Conservation (phyloP, 2,888 invertebrate species). For the Rotaria socialis region DNA sequence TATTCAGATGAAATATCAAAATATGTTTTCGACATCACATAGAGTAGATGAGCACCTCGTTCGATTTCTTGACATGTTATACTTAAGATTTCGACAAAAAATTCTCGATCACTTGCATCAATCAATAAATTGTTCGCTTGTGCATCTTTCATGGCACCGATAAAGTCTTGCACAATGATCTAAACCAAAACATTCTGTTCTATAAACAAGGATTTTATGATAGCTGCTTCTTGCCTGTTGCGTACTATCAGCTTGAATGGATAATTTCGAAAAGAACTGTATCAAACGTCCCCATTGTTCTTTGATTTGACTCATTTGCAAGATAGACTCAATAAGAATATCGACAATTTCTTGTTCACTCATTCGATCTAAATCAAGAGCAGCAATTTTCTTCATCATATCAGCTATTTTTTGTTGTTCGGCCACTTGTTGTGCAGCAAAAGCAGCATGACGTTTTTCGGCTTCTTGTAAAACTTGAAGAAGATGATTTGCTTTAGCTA, state of each 20-base stretch:
- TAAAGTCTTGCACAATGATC: neutral
- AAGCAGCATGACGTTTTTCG: neutral
- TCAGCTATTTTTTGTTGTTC: neutral
- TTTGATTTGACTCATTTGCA: neutral
- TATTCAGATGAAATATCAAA: neutral
- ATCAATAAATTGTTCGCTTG: neutral
- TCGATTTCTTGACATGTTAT: neutral
- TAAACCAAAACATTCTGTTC: neutral
- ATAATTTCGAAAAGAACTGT: neutral
- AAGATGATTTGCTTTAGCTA: neutral
- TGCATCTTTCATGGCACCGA: neutral
- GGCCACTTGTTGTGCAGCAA: neutral
- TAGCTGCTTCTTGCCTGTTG: too few relatives aligned
- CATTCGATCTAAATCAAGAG: neutral
- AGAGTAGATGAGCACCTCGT: neutral
- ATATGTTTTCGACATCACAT: neutral
- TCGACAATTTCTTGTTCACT: conserved; percentile 12
- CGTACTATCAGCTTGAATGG: neutral
- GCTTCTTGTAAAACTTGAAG: neutral
- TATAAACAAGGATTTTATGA: too few relatives aligned
- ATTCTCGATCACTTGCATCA: neutral
- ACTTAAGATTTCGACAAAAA: neutral
- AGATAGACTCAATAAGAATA: neutral
- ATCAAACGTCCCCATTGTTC: conserved; percentile 1
- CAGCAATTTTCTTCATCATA: neutral